Base-by-base conservation (phyloP, 1,140 invertebrate genomes). In the Panonychus citri region DNA sequence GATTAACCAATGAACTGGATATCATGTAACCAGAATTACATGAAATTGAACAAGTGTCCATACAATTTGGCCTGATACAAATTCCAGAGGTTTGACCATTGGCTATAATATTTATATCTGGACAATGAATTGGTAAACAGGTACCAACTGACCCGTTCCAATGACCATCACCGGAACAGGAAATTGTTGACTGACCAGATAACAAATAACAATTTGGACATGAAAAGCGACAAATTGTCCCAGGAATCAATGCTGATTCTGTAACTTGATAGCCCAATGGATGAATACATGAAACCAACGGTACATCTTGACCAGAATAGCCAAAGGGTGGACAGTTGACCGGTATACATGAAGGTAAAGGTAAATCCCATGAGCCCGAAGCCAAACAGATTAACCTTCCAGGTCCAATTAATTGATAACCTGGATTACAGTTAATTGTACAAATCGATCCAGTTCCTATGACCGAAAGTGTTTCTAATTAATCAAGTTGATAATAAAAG, bases 331-430 rank as follows among this genome's bases (percentile, higher is more conserved):
- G 50, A 37, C 50, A 52, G 8, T 19, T 26, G 10, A 52, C 7
- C 15, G 21, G 53, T 30, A 54, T 34, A 24, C 60, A 61, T 19
- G 19, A 5, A 27, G 60, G 60, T 39, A 25, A 39, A 7, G 58
- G 4, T 15, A 10, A 17, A 17, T 49, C 51, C 76, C 76, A 73
- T 13, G 64, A 60, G 58, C 74, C 75, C 4, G 27, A 49, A 2
- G 7, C n/a, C 15, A 55, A 40, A 15, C 60, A 61, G 1, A 48
- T 55, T 3, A 59, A 17, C 17, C 24, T 39, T 1, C 42, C 28
- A 1, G 50, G 25, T 0, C 50, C 50, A 5, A 37, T 15, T n/a
- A 52, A n/a, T 3, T n/a, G 26, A 26, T 12, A 26, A 1, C 21
- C 50, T 30, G 21, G 8, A 26, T 37, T 52, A 19, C 50, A 52